A percentile compares a stretch with the other conserved stretches of the same genome.
Conservation (phyloP, 1,140 invertebrate genomes). For the Sminthurides bifidus region DNA sequence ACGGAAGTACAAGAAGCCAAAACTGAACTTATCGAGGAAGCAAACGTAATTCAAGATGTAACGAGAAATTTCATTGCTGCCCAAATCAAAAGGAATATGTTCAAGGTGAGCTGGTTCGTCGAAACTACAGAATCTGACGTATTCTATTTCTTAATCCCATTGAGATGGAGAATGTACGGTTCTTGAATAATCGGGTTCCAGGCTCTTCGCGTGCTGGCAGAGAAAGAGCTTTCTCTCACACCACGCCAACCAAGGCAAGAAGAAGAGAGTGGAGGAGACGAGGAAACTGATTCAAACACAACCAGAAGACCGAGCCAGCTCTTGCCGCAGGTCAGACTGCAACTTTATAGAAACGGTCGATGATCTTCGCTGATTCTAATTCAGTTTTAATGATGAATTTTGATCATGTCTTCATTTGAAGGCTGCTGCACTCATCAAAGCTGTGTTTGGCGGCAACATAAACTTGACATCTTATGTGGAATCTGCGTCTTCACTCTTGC, state of each 20-base stretch:
- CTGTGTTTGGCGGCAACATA: conserved; percentile 26
- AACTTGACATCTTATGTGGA: conserved; percentile 24
- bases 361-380: neutral
- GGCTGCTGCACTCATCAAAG: conserved; percentile 24
- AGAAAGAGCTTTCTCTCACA: conserved; percentile 20
- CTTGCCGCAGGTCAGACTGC: conserved; percentile 13
- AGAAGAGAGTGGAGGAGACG: conserved; percentile 13
- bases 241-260: conserved; percentile 17
- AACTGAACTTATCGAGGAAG: conserved; percentile 11
- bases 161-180: neutral
- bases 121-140: neutral
- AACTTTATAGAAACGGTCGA: neutral
- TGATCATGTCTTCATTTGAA: conserved; percentile 1
- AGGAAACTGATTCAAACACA: neutral
- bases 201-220: conserved; percentile 19
- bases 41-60: conserved; percentile 11
- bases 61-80: conserved; percentile 22
- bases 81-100: conserved; percentile 27
- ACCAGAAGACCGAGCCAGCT: conserved; percentile 11
- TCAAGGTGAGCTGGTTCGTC: conserved; percentile 14
- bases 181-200: neutral
- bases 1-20: conserved; percentile 12
- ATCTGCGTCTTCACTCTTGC: conserved; percentile 14
- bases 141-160: neutral
- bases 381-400: neutral